Evolutionary conservation across 2,797 vertebrate genomes (phyloP).

Genomic region (Nyctalus aviator): DNA sequence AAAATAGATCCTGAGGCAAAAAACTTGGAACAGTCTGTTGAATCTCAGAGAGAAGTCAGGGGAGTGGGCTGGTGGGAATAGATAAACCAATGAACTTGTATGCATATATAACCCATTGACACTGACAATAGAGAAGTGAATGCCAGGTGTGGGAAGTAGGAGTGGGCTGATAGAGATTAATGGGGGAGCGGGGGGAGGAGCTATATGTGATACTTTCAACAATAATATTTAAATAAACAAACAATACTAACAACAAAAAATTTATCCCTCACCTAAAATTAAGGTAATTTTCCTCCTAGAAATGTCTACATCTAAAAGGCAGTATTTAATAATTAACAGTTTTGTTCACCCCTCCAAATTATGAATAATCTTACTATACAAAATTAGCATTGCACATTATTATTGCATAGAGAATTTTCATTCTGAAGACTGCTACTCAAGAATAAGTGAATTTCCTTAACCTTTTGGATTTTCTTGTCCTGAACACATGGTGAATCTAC

Average conservation of each 20-base stretch:
- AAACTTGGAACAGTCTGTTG: neutral
- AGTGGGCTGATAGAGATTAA: neutral
- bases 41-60: neutral
- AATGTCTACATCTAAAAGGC: neutral
- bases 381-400: neutral
- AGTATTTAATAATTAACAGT: neutral
- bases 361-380: neutral
- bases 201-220: neutral
- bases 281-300: neutral
- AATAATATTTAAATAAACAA: neutral
- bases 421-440: neutral
- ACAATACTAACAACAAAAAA: neutral
- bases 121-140: neutral
- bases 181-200: neutral
- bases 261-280: neutral
- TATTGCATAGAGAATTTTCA: neutral
- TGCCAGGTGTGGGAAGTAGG: too few relatives aligned
- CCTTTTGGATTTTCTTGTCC: neutral
- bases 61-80: neutral
- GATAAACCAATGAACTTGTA: neutral
- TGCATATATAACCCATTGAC: neutral
- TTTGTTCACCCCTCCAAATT: neutral
- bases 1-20: neutral
- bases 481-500: neutral
- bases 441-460: neutral